phyloP scores from a whole-genome alignment of 2,888 invertebrate species.

The Phalera bucephala region DNA sequence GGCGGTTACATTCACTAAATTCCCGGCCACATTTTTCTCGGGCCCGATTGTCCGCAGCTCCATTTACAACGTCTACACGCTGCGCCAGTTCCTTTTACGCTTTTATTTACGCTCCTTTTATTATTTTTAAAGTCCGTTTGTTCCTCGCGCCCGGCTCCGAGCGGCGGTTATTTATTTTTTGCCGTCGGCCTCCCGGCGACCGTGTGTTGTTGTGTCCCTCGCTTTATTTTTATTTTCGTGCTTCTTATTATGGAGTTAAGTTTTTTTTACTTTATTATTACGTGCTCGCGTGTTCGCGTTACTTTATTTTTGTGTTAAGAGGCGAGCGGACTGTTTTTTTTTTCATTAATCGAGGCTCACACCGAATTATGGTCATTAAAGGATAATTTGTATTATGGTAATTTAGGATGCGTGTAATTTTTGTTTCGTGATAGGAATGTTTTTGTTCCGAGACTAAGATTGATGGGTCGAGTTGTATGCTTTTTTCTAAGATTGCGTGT shows the following conservation, averaged over 20 bases:
- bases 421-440: constrained; percentile 78
- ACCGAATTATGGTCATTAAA: constrained; percentile 82
- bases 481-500: constrained; percentile 39
- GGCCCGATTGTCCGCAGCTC: constrained; percentile 80
- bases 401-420: constrained; percentile 81
- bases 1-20: constrained; percentile 78
- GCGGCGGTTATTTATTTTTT: constrained; percentile 80
- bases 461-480: constrained; percentile 52
- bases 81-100: constrained; percentile 82
- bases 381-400: constrained; percentile 83
- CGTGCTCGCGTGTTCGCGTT: constrained; percentile 78
- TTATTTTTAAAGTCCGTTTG: constrained; percentile 82
- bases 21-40: constrained; percentile 77
- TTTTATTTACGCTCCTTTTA: constrained; percentile 83
- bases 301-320: constrained; percentile 82
- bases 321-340: constrained; percentile 69
- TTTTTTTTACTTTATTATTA: constrained; percentile 76
- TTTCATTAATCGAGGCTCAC: constrained; percentile 76
- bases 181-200: constrained; percentile 80
- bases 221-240: constrained; percentile 81
- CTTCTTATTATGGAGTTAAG: constrained; percentile 81
- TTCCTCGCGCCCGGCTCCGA: constrained; percentile 79
- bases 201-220: constrained; percentile 81
- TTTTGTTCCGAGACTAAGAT: constrained; percentile 63
- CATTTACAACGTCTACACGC: constrained; percentile 82